Evolutionary conservation across 1,140 invertebrate genomes (phyloP).

Genomic region (Halesus radiatus): DNA sequence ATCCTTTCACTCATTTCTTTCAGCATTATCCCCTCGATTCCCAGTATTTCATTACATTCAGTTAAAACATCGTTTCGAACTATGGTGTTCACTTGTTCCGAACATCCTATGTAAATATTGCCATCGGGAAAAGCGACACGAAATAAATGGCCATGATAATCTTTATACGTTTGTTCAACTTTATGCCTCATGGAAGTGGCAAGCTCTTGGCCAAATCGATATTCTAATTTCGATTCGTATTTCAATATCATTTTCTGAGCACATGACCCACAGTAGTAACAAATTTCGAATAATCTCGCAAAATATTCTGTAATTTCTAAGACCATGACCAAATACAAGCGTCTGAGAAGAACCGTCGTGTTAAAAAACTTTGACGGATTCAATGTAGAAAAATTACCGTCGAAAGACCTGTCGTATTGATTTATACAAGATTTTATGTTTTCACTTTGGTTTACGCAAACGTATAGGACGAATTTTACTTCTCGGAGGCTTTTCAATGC

Average conservation of each 20-base stretch:
- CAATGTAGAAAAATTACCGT: no score
- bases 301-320: conserved; percentile 35
- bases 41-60: conserved; percentile 5
- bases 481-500: not conserved
- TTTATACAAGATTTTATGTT: not conserved
- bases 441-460: conserved; percentile 23
- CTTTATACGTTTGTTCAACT: conserved; percentile 13
- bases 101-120: conserved; percentile 35
- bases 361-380: not conserved
- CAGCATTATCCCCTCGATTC: conserved; percentile 42
- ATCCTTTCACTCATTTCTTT: conserved; percentile 32
- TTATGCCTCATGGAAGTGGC: not conserved
- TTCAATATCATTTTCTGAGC: conserved; percentile 35
- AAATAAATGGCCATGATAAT: conserved; percentile 43
- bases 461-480: conserved; percentile 5
- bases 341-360: not conserved
- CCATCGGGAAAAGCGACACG: conserved; percentile 22
- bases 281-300: conserved; percentile 46
- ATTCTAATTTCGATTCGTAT: not conserved
- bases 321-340: conserved; percentile 4
- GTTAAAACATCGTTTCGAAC: conserved; percentile 2
- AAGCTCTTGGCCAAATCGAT: not conserved
- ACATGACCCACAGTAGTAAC: conserved; percentile 41
- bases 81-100: not conserved
- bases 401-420: not conserved